Conservation (phyloP, 2,797 vertebrate genomes). For the Mallotus villosus region DNA sequence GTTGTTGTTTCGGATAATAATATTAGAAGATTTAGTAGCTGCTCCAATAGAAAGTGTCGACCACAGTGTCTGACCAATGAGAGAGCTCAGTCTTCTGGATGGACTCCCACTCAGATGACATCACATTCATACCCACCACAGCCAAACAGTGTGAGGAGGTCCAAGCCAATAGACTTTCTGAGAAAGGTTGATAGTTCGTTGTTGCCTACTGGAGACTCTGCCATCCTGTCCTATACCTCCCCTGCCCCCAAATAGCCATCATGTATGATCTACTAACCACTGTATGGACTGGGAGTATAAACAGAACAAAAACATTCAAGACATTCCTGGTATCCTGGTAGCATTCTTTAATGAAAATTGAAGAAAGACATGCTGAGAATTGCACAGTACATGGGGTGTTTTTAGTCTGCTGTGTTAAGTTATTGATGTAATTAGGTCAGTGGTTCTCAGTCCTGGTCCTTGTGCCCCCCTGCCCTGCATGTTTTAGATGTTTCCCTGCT, state of each 20-base stretch:
- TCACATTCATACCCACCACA: conserved; percentile 41
- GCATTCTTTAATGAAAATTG: conserved; percentile 5
- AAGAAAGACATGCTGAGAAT: conserved; percentile 19
- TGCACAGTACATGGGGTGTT: conserved; percentile 27
- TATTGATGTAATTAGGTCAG: conserved; percentile 42
- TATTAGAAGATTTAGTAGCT: conserved; percentile 50
- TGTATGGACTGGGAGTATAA: conserved; percentile 24
- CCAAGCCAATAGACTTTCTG: conserved; percentile 35
- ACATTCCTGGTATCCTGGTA: conserved; percentile 17
- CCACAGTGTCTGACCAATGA: conserved; percentile 27
- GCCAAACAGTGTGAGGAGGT: conserved; percentile 44
- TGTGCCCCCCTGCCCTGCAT: too few species aligned
- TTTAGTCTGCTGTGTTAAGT: conserved; percentile 24
- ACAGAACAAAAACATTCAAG: background rate
- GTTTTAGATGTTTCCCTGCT: too few species aligned
- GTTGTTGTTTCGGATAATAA: conserved; percentile 49
- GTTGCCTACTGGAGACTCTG: conserved; percentile 19
- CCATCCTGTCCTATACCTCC: conserved; percentile 3
- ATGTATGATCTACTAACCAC: conserved; percentile 33
- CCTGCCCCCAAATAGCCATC: background rate
- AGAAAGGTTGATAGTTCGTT: conserved; percentile 31
- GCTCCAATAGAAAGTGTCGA: conserved; percentile 34
- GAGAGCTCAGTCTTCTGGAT: conserved; percentile 27
- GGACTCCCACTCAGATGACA: conserved; percentile 31
- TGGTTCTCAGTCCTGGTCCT: too few species aligned